A percentile compares a stretch with the other conserved stretches of the same genome.
phyloP scores from a whole-genome alignment of 2,113 vertebrate genomes.

The Neodontobutis hainanensis region DNA sequence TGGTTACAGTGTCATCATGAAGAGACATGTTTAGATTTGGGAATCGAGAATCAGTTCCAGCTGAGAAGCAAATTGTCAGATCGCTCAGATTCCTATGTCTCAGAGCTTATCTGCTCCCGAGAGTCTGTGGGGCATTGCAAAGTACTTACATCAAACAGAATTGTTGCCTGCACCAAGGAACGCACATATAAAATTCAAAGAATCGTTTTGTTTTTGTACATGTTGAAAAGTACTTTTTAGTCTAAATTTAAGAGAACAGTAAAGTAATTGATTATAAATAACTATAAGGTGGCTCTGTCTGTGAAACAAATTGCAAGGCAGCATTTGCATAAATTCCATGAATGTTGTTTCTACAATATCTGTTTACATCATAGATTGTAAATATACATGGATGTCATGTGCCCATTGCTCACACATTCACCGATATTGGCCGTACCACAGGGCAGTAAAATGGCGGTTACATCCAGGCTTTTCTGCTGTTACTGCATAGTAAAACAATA shows the following conservation, averaged over 20 bases:
- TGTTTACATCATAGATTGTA: too few relatives aligned
- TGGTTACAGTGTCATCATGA: conserved; percentile 22
- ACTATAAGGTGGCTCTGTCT: too few relatives aligned
- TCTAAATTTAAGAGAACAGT: background rate
- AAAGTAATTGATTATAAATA: too few relatives aligned
- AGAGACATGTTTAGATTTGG: conserved; percentile 16
- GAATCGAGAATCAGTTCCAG: conserved; percentile 5
- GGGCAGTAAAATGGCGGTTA: too few relatives aligned
- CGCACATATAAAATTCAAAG: background rate
- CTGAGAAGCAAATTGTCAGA: conserved; percentile 8
- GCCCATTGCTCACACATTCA: too few relatives aligned
- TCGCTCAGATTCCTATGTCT: background rate
- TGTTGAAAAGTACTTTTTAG: background rate
- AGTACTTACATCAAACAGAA: conserved; percentile 6
- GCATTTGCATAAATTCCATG: too few relatives aligned
- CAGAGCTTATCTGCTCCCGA: conserved; percentile 1
- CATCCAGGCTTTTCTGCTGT: too few relatives aligned
- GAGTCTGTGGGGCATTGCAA: conserved; percentile 1
- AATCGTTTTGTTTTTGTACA: background rate
- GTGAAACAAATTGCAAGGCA: too few relatives aligned
- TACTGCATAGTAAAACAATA: too few relatives aligned
- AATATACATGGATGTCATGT: too few relatives aligned
- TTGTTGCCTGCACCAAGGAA: background rate
- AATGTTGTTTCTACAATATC: too few relatives aligned
- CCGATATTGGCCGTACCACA: too few relatives aligned